These are phyloP conservation scores for Atta colombica DNA, from an alignment of 1,140 invertebrate species.

Conservation along the genomic window DNA sequence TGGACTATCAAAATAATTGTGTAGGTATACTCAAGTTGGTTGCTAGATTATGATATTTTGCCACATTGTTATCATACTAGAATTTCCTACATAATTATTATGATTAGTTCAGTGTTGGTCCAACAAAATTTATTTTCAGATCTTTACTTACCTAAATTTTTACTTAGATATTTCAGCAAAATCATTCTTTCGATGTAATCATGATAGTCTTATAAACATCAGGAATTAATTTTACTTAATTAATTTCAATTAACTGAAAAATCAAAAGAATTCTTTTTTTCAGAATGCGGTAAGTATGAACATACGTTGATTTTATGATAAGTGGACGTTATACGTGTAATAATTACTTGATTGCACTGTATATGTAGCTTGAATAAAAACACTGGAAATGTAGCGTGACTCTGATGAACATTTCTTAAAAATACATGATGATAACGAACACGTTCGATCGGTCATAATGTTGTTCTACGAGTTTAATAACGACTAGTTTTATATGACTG, in stretches of 20 bases:
- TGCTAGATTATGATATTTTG: too few species aligned
- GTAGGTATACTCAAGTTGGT: too few species aligned
- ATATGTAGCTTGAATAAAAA: not conserved
- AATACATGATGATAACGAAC: not conserved
- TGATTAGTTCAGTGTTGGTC: too few species aligned
- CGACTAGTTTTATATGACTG: not conserved
- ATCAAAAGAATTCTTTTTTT: not conserved
- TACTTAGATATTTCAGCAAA: too few species aligned
- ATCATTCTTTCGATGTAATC: not conserved
- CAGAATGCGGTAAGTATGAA: not conserved
- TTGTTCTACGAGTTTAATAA: not conserved
- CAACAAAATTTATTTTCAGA: too few species aligned
- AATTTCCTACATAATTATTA: too few species aligned
- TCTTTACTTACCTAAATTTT: too few species aligned
- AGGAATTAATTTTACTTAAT: not conserved
- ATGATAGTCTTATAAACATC: not conserved
- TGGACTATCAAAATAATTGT: too few species aligned
- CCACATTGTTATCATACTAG: too few species aligned
- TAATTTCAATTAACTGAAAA: not conserved
- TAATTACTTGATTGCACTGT: not conserved
- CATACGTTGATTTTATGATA: not conserved
- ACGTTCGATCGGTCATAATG: not conserved
- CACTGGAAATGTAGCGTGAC: not conserved
- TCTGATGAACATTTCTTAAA: not conserved
- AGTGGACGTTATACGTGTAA: not conserved